A percentile compares a stretch with the other conserved stretches of the same genome.
Conservation (phyloP, 2,888 invertebrate genomes). For the Invenusta paracnida region DNA sequence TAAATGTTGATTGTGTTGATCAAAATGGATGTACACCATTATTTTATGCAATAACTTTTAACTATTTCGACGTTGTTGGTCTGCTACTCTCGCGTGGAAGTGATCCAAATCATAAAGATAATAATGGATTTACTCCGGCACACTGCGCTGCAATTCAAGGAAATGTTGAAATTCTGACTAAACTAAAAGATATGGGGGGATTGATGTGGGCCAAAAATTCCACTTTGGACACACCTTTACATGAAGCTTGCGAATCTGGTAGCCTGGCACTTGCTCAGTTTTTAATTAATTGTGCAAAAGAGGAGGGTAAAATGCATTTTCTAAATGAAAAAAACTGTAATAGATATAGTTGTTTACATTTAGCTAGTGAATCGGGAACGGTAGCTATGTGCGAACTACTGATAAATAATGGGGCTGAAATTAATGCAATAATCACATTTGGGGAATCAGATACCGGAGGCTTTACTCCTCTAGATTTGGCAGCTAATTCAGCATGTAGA, state of each 20-base stretch:
- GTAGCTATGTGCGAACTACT: conserved; percentile 18
- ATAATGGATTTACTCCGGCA: conserved; percentile 81
- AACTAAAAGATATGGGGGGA: conserved; percentile 72
- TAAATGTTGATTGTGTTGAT: conserved; percentile 80
- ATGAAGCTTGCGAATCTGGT: conserved; percentile 69
- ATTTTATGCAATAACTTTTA: conserved; percentile 90
- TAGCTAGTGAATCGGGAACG: background rate
- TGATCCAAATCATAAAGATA: conserved; percentile 83
- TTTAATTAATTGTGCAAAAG: background rate
- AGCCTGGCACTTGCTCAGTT: background rate
- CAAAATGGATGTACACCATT: conserved; percentile 89
- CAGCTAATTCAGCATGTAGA: background rate
- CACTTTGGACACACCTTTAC: conserved; percentile 86
- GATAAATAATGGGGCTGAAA: conserved; percentile 26
- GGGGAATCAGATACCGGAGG: background rate
- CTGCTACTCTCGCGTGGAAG: conserved; percentile 81
- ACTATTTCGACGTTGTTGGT: conserved; percentile 86
- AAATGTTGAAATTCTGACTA: conserved; percentile 78
- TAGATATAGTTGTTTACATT: background rate
- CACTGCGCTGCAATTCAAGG: conserved; percentile 94
- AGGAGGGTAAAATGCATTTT: background rate
- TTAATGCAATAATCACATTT: background rate
- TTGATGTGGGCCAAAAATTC: conserved; percentile 87
- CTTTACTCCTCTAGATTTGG: conserved; percentile 33
- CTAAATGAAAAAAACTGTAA: background rate